These are phyloP conservation scores for Camarhynchus parvulus DNA, from an alignment of 2,113 vertebrate species.

Conservation along the genomic window DNA sequence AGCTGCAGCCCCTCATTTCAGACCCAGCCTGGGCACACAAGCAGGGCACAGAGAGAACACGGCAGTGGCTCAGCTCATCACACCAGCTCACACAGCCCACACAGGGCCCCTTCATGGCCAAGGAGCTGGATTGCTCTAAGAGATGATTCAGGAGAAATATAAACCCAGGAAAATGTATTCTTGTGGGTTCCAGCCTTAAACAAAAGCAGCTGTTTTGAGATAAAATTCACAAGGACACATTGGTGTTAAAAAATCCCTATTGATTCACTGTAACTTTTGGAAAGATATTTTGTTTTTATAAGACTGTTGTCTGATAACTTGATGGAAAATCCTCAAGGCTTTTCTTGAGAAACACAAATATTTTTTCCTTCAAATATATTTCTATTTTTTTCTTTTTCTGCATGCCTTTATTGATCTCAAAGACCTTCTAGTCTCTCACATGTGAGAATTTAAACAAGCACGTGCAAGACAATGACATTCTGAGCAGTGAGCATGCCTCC, in stretches of 20 bases:
- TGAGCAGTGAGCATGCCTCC: background rate
- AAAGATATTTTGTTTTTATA: background rate
- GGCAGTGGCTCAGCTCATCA: background rate
- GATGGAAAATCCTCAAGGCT: background rate
- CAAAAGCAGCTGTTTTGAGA: background rate
- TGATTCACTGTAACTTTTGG: background rate
- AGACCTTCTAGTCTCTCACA: background rate
- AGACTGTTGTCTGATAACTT: background rate
- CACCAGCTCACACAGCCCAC: accelerated
- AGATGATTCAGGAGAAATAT: background rate
- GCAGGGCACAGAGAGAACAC: background rate
- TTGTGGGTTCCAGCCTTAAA: background rate
- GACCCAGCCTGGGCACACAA: too few relatives aligned
- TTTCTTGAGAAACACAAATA: background rate
- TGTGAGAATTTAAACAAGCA: background rate
- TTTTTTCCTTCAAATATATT: background rate
- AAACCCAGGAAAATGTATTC: background rate
- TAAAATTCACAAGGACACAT: background rate
- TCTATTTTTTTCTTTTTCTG: background rate
- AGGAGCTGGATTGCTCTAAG: background rate
- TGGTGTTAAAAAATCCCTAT: background rate
- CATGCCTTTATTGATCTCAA: background rate
- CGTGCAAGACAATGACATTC: background rate
- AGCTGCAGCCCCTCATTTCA: background rate
- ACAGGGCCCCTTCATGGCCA: background rate